Base-by-base conservation (phyloP, 2,797 vertebrate species). In the Arnoldichthys spilopterus region DNA sequence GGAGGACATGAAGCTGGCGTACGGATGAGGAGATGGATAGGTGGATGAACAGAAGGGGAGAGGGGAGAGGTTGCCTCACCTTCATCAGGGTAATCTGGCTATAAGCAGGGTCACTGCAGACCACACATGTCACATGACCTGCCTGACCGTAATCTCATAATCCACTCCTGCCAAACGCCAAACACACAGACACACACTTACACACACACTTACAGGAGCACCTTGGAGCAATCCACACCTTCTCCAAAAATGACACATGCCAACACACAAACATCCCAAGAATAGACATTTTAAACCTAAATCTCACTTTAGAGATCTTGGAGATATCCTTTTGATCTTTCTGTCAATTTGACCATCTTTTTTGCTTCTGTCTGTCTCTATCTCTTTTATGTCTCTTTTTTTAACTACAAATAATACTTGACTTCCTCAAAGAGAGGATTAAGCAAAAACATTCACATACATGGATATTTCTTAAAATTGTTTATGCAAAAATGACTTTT, bases 91-190 rank as follows among this genome's bases (percentile, higher is more conserved):
- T 94, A 92, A 93, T 93, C 92, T 91, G 80, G 77, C 84, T 82
- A 89, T 93, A 93, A 94, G 90, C 85, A 30, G 91, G 92, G 91
- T 94, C 92, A 94, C 69, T 58, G 86, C 84, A 7, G 88, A 88
- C 88, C 86, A 88, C 72, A 83, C 51, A 61, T 34, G 86, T 92
- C 92, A 93, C 91, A 93, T 94, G 92, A 92, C 88, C 88, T 83
- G 56, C 77, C 51, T 80, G 78, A 76, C 81, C 22, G 28, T 94
- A 94, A 94, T 94, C 92, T 87, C 86, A 87, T 94, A 93, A 94
- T 92, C 92, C 89, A 73, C 89, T 87, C 85, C 69, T 24, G 70
- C 69, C 62, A 83, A 72, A 75, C 78, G 49, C n/a, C 59, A 78
- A 66, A 76, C 51, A 80, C 61, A 77, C 54, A 76, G 45, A 56